Evolutionary conservation across 2,888 invertebrate species (phyloP).

Genomic region (Limnephilus marmoratus): DNA sequence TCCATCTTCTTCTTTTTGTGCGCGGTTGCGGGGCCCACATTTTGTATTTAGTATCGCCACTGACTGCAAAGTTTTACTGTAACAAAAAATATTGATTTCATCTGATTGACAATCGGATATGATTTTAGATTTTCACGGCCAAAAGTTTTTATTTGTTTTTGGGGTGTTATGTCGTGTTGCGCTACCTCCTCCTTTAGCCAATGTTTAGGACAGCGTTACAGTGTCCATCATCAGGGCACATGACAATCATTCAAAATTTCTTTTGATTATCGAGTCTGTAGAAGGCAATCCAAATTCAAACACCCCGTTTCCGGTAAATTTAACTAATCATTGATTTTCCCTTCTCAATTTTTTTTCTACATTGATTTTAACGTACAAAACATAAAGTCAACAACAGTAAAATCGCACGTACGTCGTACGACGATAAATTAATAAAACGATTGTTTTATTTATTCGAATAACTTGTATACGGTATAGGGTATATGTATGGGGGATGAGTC

Average conservation of each 20-base stretch:
- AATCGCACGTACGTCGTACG: not conserved
- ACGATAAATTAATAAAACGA: not conserved
- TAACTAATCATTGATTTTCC: not conserved
- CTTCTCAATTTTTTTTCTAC: not conserved
- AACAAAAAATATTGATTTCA: no score
- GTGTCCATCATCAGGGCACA: no score
- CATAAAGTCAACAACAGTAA: not conserved
- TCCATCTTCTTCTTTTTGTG: no score
- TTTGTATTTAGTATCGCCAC: no score
- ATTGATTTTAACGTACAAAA: not conserved
- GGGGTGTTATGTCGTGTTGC: no score
- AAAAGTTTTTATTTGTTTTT: no score
- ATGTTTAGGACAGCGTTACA: no score
- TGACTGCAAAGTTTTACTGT: no score
- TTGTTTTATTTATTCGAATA: not conserved
- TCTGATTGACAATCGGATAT: no score
- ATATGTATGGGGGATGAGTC: not conserved
- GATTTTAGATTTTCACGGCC: no score
- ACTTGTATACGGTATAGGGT: not conserved
- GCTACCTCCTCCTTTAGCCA: no score
- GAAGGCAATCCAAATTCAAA: not conserved
- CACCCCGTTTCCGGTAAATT: not conserved
- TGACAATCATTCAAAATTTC: not conserved
- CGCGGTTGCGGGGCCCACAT: no score
- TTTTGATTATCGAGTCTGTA: not conserved